These are phyloP conservation scores for Parauchenoglanis ngamensis DNA, from an alignment of 2,797 vertebrate species.

Conservation along the genomic window DNA sequence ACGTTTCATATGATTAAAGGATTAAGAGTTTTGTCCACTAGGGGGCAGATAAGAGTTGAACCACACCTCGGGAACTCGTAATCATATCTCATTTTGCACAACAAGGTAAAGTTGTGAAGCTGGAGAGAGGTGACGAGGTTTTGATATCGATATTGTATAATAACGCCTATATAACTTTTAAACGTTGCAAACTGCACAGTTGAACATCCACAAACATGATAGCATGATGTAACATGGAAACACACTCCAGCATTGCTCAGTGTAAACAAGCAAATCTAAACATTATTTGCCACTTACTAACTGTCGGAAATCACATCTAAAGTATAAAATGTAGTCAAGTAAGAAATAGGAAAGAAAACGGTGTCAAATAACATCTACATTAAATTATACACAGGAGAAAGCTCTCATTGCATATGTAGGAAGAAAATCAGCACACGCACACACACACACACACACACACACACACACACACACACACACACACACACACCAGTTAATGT, in stretches of 20 bases:
- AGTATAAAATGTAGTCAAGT: constrained; percentile 23
- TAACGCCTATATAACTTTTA: neutral
- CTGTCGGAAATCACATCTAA: constrained; percentile 19
- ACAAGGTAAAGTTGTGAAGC: neutral
- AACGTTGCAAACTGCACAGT: neutral
- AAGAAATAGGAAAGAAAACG: constrained; percentile 10
- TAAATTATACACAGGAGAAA: constrained; percentile 18
- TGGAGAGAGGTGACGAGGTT: neutral
- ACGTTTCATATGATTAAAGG: too few species aligned
- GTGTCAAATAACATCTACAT: neutral
- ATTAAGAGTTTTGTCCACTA: neutral
- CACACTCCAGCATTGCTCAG: neutral
- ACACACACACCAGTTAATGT: neutral
- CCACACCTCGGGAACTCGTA: neutral
- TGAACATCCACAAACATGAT: neutral
- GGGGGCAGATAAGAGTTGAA: too few species aligned
- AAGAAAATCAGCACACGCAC: constrained; percentile 17
- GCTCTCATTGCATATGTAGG: constrained; percentile 48
- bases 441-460: constrained; percentile 25
- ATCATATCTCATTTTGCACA: neutral
- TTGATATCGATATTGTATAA: neutral
- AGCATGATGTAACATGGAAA: neutral
- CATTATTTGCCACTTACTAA: constrained; percentile 24
- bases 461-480: constrained; percentile 29
- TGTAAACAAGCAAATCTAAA: constrained; percentile 29